These are phyloP conservation scores for Harpalus rufipes DNA, from an alignment of 2,888 invertebrate genomes.

Conservation along the genomic window DNA sequence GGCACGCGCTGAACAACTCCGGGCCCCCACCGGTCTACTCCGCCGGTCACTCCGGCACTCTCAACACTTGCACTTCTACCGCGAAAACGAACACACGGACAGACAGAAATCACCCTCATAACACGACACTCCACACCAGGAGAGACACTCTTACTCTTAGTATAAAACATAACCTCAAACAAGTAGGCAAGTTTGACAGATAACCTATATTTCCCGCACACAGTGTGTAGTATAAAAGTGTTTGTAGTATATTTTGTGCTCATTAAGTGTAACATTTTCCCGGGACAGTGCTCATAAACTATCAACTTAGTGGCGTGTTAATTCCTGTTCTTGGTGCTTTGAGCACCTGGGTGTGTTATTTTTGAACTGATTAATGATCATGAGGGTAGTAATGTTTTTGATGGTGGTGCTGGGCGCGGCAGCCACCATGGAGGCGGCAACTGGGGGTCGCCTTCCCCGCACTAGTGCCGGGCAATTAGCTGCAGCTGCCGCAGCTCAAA, in stretches of 20 bases:
- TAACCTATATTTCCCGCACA: background rate
- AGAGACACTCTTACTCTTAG: background rate
- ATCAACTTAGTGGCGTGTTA: constrained; percentile 33
- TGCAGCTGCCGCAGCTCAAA: constrained; percentile 76
- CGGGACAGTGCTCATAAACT: background rate
- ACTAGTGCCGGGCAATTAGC: constrained; percentile 81
- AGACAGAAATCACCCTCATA: constrained; percentile 72
- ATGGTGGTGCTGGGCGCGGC: constrained; percentile 72
- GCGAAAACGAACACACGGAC: constrained; percentile 73
- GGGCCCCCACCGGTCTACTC: background rate
- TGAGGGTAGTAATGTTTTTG: constrained; percentile 19
- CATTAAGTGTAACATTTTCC: background rate
- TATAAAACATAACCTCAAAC: no score
- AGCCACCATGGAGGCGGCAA: constrained; percentile 73
- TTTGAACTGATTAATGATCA: background rate
- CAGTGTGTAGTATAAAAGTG: background rate
- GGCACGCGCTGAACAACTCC: constrained; percentile 68
- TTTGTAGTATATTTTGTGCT: background rate
- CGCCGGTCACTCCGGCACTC: constrained; percentile 72
- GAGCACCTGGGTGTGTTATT: constrained; percentile 42
- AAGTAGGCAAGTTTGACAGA: no score
- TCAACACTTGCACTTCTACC: constrained; percentile 67
- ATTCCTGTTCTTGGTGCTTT: constrained; percentile 20
- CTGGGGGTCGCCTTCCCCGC: constrained; percentile 79
- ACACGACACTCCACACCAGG: constrained; percentile 68